Evolutionary conservation across 2,888 invertebrate genomes (phyloP).

Genomic region (Ophion costatus): DNA sequence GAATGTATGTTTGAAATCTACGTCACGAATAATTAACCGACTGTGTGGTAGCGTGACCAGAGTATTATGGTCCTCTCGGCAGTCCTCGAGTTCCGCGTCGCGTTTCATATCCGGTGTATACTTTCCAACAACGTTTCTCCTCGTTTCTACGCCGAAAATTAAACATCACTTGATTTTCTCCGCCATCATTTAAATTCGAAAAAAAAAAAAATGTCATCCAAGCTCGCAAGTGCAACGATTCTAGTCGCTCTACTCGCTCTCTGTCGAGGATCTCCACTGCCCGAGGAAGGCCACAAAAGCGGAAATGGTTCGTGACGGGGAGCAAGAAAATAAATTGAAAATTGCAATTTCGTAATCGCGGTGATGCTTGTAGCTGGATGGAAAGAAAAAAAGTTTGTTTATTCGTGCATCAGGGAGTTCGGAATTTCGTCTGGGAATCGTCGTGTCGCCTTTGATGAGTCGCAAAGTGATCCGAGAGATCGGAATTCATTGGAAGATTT

Average conservation of each 20-base stretch:
- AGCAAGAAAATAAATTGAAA: not conserved
- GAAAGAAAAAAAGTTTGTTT: not conserved
- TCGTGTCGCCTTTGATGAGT: slow-evolving; percentile 75
- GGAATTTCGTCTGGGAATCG: slow-evolving; percentile 72
- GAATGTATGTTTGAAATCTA: slow-evolving; percentile 41
- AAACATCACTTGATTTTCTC: not conserved
- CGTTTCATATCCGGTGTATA: slow-evolving; percentile 50
- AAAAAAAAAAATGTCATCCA: slow-evolving; percentile 16
- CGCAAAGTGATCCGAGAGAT: slow-evolving; percentile 70
- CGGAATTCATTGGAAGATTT: slow-evolving; percentile 76
- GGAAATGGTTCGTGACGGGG: slow-evolving; percentile 5
- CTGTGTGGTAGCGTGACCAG: slow-evolving; percentile 48
- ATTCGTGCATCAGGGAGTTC: slow-evolving; percentile 70
- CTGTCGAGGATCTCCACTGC: slow-evolving; percentile 22
- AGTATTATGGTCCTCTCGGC: slow-evolving; percentile 42
- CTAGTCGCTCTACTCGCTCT: slow-evolving; percentile 1
- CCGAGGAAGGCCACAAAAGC: not conserved
- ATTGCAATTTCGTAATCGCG: not conserved
- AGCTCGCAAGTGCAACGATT: not conserved
- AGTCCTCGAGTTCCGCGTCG: slow-evolving; percentile 55
- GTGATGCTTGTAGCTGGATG: not conserved
- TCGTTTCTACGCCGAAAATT: not conserved
- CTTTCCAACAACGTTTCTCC: slow-evolving; percentile 1
- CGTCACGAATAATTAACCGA: slow-evolving; percentile 60
- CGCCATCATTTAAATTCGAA: not conserved